Evolutionary conservation across 2,113 vertebrate genomes (phyloP).

Genomic region (Nanorana parkeri): DNA sequence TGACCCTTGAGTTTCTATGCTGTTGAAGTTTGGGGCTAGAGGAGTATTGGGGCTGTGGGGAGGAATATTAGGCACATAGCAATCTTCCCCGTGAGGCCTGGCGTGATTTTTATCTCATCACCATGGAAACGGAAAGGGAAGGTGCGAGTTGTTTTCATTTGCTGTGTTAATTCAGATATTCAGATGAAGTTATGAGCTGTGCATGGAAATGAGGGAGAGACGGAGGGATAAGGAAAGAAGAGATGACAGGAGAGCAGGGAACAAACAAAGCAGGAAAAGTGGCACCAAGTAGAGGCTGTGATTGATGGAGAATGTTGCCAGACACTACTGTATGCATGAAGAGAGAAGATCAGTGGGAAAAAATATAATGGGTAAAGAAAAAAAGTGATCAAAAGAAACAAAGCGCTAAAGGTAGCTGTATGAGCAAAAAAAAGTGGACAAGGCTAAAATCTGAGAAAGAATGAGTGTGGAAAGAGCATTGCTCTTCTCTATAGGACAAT

Average conservation of each 20-base stretch:
- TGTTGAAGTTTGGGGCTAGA: slow-evolving; percentile 63
- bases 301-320: slow-evolving; percentile 16
- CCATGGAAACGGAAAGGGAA: slow-evolving; percentile 84
- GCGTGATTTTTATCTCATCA: slow-evolving; percentile 87
- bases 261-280: neutral
- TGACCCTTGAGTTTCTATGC: slow-evolving; percentile 55
- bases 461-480: too few relatives aligned
- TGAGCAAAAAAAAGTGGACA: too few relatives aligned
- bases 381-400: too few relatives aligned
- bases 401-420: too few relatives aligned
- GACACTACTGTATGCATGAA: neutral
- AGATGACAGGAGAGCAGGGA: neutral
- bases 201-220: too few relatives aligned
- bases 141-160: slow-evolving; percentile 83
- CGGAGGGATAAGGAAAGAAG: neutral
- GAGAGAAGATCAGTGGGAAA: neutral
- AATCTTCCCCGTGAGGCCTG: slow-evolving; percentile 82
- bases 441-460: too few relatives aligned
- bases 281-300: neutral
- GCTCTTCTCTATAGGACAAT: too few relatives aligned
- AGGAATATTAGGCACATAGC: slow-evolving; percentile 80
- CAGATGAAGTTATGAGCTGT: slow-evolving; percentile 81
- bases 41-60: slow-evolving; percentile 73
- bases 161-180: slow-evolving; percentile 88
- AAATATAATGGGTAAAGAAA: neutral